A percentile compares a stretch with the other conserved stretches of the same genome.
Evolutionary conservation across 2,888 invertebrate genomes (phyloP).

Genomic region (Asteroscopus sphinx): DNA sequence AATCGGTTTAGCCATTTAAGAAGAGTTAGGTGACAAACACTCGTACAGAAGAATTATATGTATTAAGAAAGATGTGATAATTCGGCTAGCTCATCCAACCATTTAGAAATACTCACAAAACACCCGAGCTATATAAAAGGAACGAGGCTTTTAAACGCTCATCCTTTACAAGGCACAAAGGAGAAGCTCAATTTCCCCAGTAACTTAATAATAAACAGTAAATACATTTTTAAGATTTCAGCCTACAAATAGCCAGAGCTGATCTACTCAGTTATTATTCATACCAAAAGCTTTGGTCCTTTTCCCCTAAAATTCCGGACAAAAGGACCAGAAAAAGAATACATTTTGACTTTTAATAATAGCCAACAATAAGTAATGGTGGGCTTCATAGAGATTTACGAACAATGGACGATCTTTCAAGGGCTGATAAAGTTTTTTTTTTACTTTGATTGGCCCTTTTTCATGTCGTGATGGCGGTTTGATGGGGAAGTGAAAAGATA

Average conservation of each 20-base stretch:
- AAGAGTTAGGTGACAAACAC: no score
- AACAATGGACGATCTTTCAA: slow-evolving; percentile 34
- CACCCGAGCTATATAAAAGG: slow-evolving; percentile 5
- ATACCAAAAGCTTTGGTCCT: slow-evolving; percentile 28
- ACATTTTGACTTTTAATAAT: slow-evolving; percentile 46
- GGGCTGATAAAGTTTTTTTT: slow-evolving; percentile 13
- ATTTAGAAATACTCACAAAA: neutral
- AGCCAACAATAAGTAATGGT: slow-evolving; percentile 34
- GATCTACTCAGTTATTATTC: slow-evolving; percentile 47
- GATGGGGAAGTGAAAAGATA: slow-evolving; percentile 33
- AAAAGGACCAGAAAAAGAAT: slow-evolving; percentile 34
- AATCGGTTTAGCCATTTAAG: no score
- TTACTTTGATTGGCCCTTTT: slow-evolving; percentile 29
- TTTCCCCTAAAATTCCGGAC: slow-evolving; percentile 22
- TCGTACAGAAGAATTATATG: no score
- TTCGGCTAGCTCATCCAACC: neutral
- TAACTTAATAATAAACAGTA: slow-evolving; percentile 47
- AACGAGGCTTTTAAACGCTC: slow-evolving; percentile 14
- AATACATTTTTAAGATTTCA: slow-evolving; percentile 42
- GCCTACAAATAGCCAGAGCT: slow-evolving; percentile 33
- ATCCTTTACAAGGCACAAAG: slow-evolving; percentile 14
- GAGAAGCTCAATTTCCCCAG: slow-evolving; percentile 23
- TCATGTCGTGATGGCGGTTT: slow-evolving; percentile 27
- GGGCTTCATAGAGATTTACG: slow-evolving; percentile 20
- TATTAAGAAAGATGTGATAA: neutral